Evolutionary conservation across 2,888 invertebrate species (phyloP).

Genomic region (Coremacera marginata): DNA sequence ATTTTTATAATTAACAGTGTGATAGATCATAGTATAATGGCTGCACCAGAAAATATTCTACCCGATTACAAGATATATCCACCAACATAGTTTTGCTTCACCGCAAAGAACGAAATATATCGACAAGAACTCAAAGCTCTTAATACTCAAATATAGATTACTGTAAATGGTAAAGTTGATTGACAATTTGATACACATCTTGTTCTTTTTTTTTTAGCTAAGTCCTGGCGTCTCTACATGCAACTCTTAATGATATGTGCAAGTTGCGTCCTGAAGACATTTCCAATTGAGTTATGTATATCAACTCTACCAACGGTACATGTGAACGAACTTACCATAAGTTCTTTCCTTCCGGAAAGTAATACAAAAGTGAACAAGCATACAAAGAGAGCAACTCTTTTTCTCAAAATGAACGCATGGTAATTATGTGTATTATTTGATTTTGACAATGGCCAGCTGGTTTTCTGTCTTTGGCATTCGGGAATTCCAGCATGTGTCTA

Average conservation of each 20-base stretch:
- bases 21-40: conserved; percentile 59
- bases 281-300: conserved; percentile 54
- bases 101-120: conserved; percentile 61
- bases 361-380: no score
- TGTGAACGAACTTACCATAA: conserved; percentile 58
- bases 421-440: no score
- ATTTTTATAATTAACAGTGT: conserved; percentile 70
- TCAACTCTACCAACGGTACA: conserved; percentile 53
- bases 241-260: conserved; percentile 39
- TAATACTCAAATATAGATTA: conserved; percentile 55
- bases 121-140: conserved; percentile 62
- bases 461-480: no score
- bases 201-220: conserved; percentile 49
- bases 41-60: conserved; percentile 56
- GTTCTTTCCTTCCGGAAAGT: no score
- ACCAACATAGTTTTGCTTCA: conserved; percentile 61
- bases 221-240: conserved; percentile 54
- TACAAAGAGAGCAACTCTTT: no score
- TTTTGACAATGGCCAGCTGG: no score
- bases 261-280: conserved; percentile 54
- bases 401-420: no score
- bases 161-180: conserved; percentile 49
- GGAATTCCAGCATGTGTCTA: no score
- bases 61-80: conserved; percentile 62
- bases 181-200: no score